phyloP scores from a whole-genome alignment of 2,888 invertebrate genomes.

The Conistra vaccinii region DNA sequence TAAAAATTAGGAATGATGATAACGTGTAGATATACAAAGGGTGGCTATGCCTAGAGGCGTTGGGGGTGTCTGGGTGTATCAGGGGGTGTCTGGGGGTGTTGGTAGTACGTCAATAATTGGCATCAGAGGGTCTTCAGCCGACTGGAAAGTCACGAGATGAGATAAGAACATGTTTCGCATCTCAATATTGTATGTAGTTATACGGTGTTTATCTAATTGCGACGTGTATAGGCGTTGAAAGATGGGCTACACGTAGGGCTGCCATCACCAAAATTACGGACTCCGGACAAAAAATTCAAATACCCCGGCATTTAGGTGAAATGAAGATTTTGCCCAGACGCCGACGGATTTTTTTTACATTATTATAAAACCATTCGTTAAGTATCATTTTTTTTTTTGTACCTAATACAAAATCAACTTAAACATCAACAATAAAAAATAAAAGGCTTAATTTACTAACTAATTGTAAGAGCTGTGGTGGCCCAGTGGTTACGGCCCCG shows the following conservation, averaged over 20 bases:
- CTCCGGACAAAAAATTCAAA: no score
- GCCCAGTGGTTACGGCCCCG: no score
- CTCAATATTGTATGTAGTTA: constrained; percentile 19
- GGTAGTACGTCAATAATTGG: constrained; percentile 46
- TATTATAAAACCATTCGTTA: no score
- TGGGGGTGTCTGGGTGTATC: constrained; percentile 11
- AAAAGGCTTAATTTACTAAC: no score
- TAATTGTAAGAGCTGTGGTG: no score
- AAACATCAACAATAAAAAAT: no score
- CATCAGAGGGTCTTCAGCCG: constrained; percentile 59
- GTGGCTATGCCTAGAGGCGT: constrained; percentile 35
- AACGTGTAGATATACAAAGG: constrained; percentile 40
- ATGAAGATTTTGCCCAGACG: no score
- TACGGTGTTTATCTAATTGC: constrained; percentile 16
- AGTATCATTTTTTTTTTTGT: no score
- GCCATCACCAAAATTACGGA: no score
- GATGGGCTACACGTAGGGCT: neutral
- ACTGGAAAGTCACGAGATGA: constrained; percentile 56
- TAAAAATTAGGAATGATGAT: constrained; percentile 50
- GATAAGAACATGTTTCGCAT: constrained; percentile 51
- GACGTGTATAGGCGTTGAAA: neutral
- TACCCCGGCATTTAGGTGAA: no score
- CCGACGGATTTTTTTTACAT: no score
- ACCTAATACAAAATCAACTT: no score
- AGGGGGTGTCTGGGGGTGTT: constrained; percentile 16